Evolutionary conservation across 2,888 invertebrate species (phyloP), one percentile per base, ranked within the genome.

Genomic region (Drosophila dives): DNA sequence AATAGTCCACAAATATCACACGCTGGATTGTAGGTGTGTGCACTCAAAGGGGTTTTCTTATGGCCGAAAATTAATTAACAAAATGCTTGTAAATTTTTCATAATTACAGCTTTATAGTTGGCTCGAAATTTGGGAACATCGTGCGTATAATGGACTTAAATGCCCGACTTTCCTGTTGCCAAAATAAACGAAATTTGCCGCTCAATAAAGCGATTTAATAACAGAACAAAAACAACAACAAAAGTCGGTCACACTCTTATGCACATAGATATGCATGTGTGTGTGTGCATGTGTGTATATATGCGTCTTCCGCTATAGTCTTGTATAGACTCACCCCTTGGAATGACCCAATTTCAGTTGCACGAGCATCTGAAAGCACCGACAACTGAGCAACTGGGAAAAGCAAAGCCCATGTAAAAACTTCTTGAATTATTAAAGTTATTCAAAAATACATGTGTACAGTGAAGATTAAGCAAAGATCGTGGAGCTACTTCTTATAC

Each of bases 151-250:
- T 42, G 56, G 64, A 45, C 48, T 55, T 53, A 66, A 59, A 67
- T 74, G 50, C 36, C 53, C 38, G 56, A 63, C 61, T 69, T 78
- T 80, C 59, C 76, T 76, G 68, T 72, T 80, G 76, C 81, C 67
- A 75, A 84, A 78, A 72, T 70, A 71, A 80, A 77, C 64, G 55
- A 74, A 76, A 84, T 86, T 86, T 86, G 75, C 72, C 90, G 86
- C 86, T 90, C 90, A 77, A 86, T 90, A 86, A 86, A 86, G 72
- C 80, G 56, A 88, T 73, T 80, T 86, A 86, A 86, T 86, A 75
- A 71, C 76, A 76, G 64, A 71, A 53, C 29, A 40, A 26, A 63
- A 62, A 68, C 36, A 40, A 53, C 59, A 42, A 65, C 42, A 56
- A 68, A 42, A 17, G 55, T 8, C 55, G 55, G 56, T 59, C 70